Evolutionary conservation across 2,797 vertebrate genomes (phyloP).

Genomic region (Nannoperca australis): DNA sequence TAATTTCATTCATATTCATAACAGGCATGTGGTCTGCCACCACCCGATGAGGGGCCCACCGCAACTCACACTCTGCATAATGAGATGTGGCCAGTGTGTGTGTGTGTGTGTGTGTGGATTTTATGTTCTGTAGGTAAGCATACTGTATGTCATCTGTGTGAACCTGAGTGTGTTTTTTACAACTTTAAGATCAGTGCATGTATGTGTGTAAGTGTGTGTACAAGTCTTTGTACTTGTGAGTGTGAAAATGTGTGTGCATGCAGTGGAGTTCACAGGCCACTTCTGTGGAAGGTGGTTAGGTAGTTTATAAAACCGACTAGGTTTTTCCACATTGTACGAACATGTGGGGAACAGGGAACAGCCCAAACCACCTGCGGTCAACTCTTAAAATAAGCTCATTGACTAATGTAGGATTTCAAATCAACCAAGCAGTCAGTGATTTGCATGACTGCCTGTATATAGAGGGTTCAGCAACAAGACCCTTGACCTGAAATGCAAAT

Average conservation of each 20-base stretch:
- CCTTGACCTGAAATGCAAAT: constrained; percentile 74
- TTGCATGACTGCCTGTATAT: constrained; percentile 68
- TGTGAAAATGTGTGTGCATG: constrained; percentile 21
- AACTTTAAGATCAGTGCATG: constrained; percentile 8
- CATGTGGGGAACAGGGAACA: constrained; percentile 72
- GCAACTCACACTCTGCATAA: constrained; percentile 80
- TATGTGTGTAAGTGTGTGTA: neutral
- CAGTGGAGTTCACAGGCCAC: constrained; percentile 12
- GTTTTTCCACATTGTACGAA: constrained; percentile 77
- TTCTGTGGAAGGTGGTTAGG: constrained; percentile 61
- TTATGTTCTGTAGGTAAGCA: constrained; percentile 44
- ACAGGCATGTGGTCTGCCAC: constrained; percentile 80
- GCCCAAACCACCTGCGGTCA: constrained; percentile 76
- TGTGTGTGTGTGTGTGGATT: constrained; percentile 26
- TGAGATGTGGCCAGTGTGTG: constrained; percentile 65
- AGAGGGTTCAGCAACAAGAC: constrained; percentile 55
- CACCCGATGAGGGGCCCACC: constrained; percentile 71
- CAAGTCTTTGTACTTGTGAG: neutral
- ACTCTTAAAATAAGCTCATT: constrained; percentile 79
- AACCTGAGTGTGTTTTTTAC: constrained; percentile 12
- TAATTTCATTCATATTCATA: constrained; percentile 87
- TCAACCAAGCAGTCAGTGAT: constrained; percentile 54
- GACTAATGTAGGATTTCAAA: constrained; percentile 78
- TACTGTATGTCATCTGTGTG: constrained; percentile 44
- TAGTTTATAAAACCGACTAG: constrained; percentile 71